phyloP scores from a whole-genome alignment of 2,113 vertebrate species.

The Myanophis thanlyinensis region DNA sequence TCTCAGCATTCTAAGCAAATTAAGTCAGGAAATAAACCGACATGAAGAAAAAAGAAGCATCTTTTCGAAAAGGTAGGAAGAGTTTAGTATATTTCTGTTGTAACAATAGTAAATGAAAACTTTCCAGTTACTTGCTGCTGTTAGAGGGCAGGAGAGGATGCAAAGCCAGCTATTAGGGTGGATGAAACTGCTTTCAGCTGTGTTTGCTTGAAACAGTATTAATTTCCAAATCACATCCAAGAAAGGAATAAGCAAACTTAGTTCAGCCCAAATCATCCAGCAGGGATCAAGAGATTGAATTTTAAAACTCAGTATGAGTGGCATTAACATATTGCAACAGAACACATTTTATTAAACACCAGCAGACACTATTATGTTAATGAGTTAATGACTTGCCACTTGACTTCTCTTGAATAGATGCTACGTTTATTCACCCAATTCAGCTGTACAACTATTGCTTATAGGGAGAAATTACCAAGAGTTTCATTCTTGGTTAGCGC shows the following conservation, averaged over 20 bases:
- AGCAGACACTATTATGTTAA: neutral
- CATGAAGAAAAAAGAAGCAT: constrained; percentile 81
- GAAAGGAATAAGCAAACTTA: neutral
- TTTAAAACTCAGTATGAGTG: neutral
- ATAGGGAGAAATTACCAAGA: neutral
- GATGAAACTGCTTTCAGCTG: neutral
- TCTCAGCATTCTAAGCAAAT: constrained; percentile 81
- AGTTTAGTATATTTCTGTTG: neutral
- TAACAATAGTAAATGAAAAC: neutral
- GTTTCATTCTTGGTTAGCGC: neutral
- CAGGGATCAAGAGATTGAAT: neutral
- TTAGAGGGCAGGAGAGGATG: too few species aligned
- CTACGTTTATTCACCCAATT: neutral
- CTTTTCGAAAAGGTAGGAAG: constrained; percentile 74
- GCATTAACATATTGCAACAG: neutral
- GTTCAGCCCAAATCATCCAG: neutral
- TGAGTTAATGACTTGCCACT: neutral
- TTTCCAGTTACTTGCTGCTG: neutral
- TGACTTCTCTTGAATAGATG: neutral
- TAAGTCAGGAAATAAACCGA: constrained; percentile 86
- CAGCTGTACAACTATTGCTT: neutral
- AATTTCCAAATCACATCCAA: neutral
- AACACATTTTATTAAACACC: neutral
- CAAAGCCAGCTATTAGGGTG: neutral
- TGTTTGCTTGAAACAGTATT: neutral